Evolutionary conservation across 2,797 vertebrate genomes (phyloP).

Genomic region (Hydrocynus forskahlii): DNA sequence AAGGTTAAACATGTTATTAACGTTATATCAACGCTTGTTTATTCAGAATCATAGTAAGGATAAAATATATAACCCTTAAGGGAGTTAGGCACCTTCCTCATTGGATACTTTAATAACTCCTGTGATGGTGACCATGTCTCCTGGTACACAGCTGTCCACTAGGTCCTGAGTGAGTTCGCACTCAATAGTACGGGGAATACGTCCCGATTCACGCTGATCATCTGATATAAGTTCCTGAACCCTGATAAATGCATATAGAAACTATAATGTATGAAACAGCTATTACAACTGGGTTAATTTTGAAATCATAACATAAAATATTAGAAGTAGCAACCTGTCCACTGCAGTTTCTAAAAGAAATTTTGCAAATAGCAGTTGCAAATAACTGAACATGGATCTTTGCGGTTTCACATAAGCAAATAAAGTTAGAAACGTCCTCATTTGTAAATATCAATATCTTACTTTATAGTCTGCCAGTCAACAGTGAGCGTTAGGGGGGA

Average conservation of each 20-base stretch:
- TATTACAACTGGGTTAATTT: not conserved
- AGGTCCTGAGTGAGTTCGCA: slow-evolving; percentile 94
- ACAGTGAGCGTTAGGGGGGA: slow-evolving; percentile 92
- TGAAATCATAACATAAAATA: not conserved
- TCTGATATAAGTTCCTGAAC: slow-evolving; percentile 93
- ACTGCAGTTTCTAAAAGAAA: not conserved
- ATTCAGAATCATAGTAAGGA: not conserved
- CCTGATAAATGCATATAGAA: slow-evolving; percentile 68
- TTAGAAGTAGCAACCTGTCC: not conserved
- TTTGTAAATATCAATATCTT: slow-evolving; percentile 60
- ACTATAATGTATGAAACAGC: not conserved
- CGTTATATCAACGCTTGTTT: no score
- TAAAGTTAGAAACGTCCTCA: not conserved
- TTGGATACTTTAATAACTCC: slow-evolving; percentile 91
- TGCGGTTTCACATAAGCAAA: not conserved
- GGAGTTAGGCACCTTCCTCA: slow-evolving; percentile 83
- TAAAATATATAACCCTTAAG: not conserved
- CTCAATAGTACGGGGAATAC: slow-evolving; percentile 95
- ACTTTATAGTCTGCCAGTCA: slow-evolving; percentile 98
- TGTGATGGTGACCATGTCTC: slow-evolving; percentile 90
- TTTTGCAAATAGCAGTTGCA: not conserved
- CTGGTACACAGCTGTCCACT: slow-evolving; percentile 95
- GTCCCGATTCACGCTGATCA: slow-evolving; percentile 91
- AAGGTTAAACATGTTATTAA: not conserved
- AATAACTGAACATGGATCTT: not conserved